phyloP scores from a whole-genome alignment of 1,140 invertebrate species.

The Drosophila virilis region DNA sequence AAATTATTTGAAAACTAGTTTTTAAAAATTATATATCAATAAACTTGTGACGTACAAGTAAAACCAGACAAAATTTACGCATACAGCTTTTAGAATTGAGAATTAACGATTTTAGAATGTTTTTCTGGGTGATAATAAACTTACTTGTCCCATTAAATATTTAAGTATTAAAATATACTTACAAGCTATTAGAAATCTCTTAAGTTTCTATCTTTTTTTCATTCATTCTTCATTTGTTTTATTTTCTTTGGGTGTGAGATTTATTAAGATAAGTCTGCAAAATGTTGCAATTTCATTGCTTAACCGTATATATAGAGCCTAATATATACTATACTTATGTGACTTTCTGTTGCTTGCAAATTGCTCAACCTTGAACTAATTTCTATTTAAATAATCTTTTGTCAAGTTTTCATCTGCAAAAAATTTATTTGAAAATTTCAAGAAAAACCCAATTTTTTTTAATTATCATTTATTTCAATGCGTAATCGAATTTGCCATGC shows the following conservation, averaged over 20 bases:
- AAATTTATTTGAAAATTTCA: constrained; percentile 28
- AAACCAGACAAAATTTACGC: background rate
- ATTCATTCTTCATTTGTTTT: constrained; percentile 6
- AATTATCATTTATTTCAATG: constrained; percentile 33
- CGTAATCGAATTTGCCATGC: constrained; percentile 18
- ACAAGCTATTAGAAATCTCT: constrained; percentile 56
- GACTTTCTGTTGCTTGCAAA: constrained; percentile 66
- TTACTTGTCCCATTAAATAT: background rate
- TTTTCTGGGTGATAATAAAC: background rate
- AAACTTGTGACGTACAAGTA: background rate
- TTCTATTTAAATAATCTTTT: constrained; percentile 81
- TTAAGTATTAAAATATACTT: constrained; percentile 35
- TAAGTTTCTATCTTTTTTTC: too few relatives aligned
- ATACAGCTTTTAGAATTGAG: background rate
- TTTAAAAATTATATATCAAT: background rate
- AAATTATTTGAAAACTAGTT: background rate
- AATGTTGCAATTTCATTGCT: constrained; percentile 37
- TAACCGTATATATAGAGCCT: constrained; percentile 3
- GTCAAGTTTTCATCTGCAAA: constrained; percentile 43
- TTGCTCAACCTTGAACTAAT: constrained; percentile 79
- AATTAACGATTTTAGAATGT: background rate
- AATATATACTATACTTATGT: constrained; percentile 27
- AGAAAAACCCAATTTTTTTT: constrained; percentile 1
- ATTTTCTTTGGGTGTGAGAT: background rate
- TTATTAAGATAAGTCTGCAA: background rate